These are phyloP conservation scores for Dysmachus trigonus DNA, from an alignment of 2,888 invertebrate genomes.

Conservation along the genomic window DNA sequence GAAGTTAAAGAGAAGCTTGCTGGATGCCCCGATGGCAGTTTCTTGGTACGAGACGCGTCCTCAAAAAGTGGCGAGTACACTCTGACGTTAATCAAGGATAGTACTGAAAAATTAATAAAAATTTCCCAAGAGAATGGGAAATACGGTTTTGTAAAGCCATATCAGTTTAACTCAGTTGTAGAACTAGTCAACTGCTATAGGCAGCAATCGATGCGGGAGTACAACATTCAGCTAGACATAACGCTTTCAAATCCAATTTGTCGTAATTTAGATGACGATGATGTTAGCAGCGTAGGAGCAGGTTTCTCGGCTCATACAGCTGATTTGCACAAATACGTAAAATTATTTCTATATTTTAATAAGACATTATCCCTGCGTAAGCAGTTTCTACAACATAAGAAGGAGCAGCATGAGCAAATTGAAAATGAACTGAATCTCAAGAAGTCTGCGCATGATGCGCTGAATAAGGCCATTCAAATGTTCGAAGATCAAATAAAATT, in stretches of 20 bases:
- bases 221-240: constrained; percentile 92
- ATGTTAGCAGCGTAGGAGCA: constrained; percentile 55
- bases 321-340: constrained; percentile 75
- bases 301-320: constrained; percentile 6
- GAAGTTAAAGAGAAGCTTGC: constrained; percentile 92
- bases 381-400: constrained; percentile 77
- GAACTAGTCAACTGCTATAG: constrained; percentile 91
- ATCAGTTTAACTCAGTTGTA: constrained; percentile 82
- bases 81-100: constrained; percentile 91
- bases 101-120: constrained; percentile 94
- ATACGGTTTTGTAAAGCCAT: constrained; percentile 93
- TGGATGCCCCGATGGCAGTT: constrained; percentile 94
- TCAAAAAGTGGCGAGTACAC: constrained; percentile 95
- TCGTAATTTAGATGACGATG: constrained; percentile 69
- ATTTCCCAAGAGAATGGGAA: constrained; percentile 90
- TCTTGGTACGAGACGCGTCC: constrained; percentile 94
- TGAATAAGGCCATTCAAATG: constrained; percentile 85
- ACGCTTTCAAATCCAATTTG: constrained; percentile 89
- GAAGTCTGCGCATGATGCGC: constrained; percentile 87
- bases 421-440: constrained; percentile 83
- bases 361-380: constrained; percentile 77
- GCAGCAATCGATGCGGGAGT: constrained; percentile 85
- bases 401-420: constrained; percentile 79
- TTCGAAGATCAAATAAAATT: constrained; percentile 89
- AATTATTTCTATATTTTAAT: constrained; percentile 78